Conservation (phyloP, 2,113 vertebrate genomes). For the Platysternon megacephalum region DNA sequence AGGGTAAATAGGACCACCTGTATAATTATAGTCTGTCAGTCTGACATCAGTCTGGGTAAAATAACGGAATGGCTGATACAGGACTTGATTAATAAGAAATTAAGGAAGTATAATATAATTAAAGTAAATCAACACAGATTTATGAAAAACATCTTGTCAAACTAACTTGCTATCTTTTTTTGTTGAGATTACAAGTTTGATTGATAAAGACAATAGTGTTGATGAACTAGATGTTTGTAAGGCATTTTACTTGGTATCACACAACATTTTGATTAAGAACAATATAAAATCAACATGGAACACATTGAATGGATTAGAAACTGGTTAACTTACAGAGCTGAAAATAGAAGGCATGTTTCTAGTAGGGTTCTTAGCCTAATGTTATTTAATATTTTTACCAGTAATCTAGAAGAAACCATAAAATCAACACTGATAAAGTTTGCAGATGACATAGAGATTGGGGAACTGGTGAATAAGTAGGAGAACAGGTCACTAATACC, state of each 20-base stretch:
- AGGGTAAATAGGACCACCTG: neutral
- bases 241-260: neutral
- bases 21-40: neutral
- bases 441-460: neutral
- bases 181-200: neutral
- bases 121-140: neutral
- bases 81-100: neutral
- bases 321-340: neutral
- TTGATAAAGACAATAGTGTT: neutral
- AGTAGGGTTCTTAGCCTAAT: neutral
- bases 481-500: neutral
- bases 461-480: neutral
- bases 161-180: neutral
- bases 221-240: neutral
- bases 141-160: neutral
- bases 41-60: accelerated
- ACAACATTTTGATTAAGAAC: neutral
- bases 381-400: neutral
- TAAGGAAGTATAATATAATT: neutral
- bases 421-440: neutral
- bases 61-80: accelerated
- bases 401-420: neutral
- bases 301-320: neutral
- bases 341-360: neutral
- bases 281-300: neutral